phyloP scores from a whole-genome alignment of 2,888 invertebrate species.

The Athalia rosae region DNA sequence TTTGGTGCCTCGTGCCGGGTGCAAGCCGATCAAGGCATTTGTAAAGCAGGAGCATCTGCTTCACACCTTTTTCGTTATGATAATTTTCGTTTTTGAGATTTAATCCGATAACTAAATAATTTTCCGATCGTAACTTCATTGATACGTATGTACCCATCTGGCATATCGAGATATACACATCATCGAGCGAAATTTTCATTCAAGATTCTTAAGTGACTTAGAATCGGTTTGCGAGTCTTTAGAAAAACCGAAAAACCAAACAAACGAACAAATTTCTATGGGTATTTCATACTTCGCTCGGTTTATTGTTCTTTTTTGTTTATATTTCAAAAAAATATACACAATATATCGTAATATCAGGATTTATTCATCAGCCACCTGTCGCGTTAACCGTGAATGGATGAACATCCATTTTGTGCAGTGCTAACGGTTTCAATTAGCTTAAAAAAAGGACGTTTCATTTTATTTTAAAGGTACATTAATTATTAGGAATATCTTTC shows the following conservation, averaged over 20 bases:
- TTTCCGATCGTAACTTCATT: not conserved
- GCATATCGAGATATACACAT: not conserved
- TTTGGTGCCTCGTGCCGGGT: slow-evolving; percentile 59
- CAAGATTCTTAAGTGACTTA: not conserved
- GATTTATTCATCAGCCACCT: no score
- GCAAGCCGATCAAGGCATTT: slow-evolving; percentile 56
- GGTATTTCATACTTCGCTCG: no score
- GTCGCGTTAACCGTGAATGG: no score
- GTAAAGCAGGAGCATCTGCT: slow-evolving; percentile 2
- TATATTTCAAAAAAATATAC: no score
- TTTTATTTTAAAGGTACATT: no score
- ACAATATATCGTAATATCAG: no score
- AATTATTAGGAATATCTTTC: no score
- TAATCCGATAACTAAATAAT: not conserved
- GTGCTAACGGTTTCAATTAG: no score
- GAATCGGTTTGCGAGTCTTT: not conserved
- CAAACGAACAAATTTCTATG: not conserved
- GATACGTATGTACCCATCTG: no score
- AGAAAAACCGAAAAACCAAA: not conserved
- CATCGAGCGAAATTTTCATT: not conserved
- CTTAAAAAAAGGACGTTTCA: no score
- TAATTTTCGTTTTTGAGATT: not conserved
- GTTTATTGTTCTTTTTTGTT: no score
- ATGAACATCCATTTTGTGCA: no score
- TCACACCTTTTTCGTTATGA: slow-evolving; percentile 12